Conservation (phyloP, 2,797 vertebrate genomes). For the Hippopotamyrus pictus region DNA sequence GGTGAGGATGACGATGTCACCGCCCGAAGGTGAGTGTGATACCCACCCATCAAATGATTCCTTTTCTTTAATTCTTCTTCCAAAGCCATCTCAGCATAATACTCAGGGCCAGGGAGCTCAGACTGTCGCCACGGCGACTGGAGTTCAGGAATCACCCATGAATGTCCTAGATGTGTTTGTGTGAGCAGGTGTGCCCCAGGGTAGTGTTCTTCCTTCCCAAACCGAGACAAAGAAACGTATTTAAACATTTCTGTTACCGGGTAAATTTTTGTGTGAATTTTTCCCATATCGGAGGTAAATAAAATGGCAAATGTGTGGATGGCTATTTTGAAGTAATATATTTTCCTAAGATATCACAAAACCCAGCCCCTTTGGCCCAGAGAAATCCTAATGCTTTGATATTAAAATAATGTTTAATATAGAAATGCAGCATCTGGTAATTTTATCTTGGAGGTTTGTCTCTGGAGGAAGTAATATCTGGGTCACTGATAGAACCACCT, state of each 20-base stretch:
- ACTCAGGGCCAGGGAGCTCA: not conserved
- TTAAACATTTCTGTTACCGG: not conserved
- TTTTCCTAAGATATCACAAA: not conserved
- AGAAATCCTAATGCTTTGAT: not conserved
- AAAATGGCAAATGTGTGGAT: not conserved
- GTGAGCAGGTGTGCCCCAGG: not conserved
- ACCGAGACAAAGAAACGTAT: not conserved
- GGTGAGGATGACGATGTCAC: not conserved
- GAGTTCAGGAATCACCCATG: not conserved
- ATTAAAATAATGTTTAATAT: not conserved
- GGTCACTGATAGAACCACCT: not conserved
- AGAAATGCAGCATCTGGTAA: not conserved
- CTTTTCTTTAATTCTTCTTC: not conserved
- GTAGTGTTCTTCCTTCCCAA: not conserved
- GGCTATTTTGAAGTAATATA: not conserved
- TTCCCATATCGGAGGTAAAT: not conserved
- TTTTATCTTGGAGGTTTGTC: not conserved
- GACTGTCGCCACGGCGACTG: not conserved
- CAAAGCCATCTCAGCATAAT: not conserved
- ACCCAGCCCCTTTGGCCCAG: not conserved
- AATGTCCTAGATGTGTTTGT: not conserved
- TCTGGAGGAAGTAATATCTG: not conserved
- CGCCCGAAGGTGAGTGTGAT: not conserved
- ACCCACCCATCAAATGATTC: not conserved
- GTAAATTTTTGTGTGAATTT: not conserved